phyloP scores from a whole-genome alignment of 2,113 vertebrate species.

The Nibea coibor region DNA sequence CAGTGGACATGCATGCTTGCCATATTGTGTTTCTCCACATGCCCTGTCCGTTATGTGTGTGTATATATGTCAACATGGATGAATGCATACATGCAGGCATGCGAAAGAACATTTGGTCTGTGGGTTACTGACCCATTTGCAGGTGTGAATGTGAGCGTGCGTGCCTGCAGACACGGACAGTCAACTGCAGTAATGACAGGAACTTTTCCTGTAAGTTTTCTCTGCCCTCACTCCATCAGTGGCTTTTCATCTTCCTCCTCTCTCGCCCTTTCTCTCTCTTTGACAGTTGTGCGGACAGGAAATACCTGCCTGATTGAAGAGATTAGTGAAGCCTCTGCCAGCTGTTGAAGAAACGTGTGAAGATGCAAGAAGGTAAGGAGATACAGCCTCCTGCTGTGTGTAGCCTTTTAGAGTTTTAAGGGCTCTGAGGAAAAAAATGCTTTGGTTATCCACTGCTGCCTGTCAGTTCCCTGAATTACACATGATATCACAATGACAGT shows the following conservation, averaged over 20 bases:
- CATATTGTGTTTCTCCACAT: slow-evolving; percentile 51
- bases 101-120: slow-evolving; percentile 49
- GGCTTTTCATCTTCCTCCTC: slow-evolving; percentile 22
- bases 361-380: slow-evolving; percentile 19
- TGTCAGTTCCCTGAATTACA: not conserved
- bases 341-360: slow-evolving; percentile 64
- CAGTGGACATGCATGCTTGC: slow-evolving; percentile 35
- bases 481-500: not conserved
- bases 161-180: slow-evolving; percentile 50
- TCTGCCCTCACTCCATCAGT: not conserved
- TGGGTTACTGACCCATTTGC: slow-evolving; percentile 54
- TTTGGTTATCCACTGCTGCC: not conserved
- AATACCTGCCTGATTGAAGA: slow-evolving; percentile 82
- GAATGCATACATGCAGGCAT: slow-evolving; percentile 63
- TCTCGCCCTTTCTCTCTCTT: slow-evolving; percentile 35
- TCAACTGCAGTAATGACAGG: slow-evolving; percentile 19
- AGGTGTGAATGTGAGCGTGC: slow-evolving; percentile 69
- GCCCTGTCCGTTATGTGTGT: slow-evolving; percentile 50
- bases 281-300: slow-evolving; percentile 73
- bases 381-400: not conserved
- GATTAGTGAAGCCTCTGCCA: slow-evolving; percentile 81
- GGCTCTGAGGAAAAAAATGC: not conserved
- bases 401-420: not conserved
- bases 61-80: slow-evolving; percentile 57
- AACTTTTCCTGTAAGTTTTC: slow-evolving; percentile 9